Evolutionary conservation across 2,797 vertebrate genomes (phyloP).

Genomic region (Pampus argenteus): DNA sequence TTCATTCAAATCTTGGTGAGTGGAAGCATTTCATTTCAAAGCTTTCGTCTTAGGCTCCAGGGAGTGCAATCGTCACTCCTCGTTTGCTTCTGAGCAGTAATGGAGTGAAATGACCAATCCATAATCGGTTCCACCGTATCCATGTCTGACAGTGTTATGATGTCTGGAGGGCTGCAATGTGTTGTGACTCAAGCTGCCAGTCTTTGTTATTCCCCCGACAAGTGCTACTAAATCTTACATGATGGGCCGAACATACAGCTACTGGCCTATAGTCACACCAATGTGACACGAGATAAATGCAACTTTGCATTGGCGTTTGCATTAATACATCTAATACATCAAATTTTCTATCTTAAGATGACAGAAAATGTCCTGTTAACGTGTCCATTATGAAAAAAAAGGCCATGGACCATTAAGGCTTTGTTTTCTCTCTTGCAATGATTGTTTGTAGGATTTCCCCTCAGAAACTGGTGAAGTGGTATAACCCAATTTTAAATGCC

Average conservation of each 20-base stretch:
- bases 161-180: conserved; percentile 43
- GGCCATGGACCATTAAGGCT: too few relatives aligned
- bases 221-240: conserved; percentile 42
- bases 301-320: too few relatives aligned
- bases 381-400: too few relatives aligned
- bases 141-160: conserved; percentile 59
- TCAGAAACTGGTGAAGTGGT: too few relatives aligned
- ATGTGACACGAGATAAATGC: conserved; percentile 34
- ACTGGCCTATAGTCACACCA: conserved; percentile 12
- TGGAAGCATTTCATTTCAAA: conserved; percentile 45
- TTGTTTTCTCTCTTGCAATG: too few relatives aligned
- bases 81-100: conserved; percentile 55
- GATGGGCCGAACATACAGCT: conserved; percentile 33
- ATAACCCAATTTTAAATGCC: too few relatives aligned
- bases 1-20: conserved; percentile 30
- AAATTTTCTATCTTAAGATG: too few relatives aligned
- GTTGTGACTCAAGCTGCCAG: conserved; percentile 60
- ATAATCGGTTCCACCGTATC: conserved; percentile 54
- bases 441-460: too few relatives aligned
- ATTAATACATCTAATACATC: too few relatives aligned
- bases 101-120: conserved; percentile 54
- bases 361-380: too few relatives aligned
- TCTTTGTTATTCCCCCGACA: conserved; percentile 53
- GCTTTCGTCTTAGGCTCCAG: conserved; percentile 19
- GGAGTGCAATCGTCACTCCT: conserved; percentile 53